These are phyloP conservation scores for Drosophila kambysellisi DNA, from an alignment of 2,888 invertebrate genomes.

Conservation along the genomic window DNA sequence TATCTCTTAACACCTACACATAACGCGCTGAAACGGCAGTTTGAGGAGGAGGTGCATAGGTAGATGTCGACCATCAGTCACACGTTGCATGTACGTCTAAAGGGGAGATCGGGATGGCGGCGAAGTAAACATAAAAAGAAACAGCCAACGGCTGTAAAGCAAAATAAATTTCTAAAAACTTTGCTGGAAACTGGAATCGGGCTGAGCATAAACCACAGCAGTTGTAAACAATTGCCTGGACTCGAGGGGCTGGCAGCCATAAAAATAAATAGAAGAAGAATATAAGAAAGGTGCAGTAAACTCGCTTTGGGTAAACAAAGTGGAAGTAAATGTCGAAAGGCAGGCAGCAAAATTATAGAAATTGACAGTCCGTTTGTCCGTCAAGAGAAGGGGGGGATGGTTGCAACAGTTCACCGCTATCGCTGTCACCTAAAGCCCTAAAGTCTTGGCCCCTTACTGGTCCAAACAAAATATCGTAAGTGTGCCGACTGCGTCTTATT, in stretches of 20 bases:
- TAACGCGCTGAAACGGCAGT: background rate
- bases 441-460: constrained; percentile 13
- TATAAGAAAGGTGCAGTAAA: constrained; percentile 23
- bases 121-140: constrained; percentile 52
- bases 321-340: constrained; percentile 57
- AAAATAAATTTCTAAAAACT: constrained; percentile 63
- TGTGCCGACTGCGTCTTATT: constrained; percentile 66
- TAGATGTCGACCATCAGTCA: constrained; percentile 17
- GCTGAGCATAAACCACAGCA: constrained; percentile 61
- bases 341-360: constrained; percentile 50
- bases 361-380: constrained; percentile 56
- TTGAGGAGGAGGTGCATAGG: constrained; percentile 8
- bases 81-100: constrained; percentile 11
- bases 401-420: constrained; percentile 30
- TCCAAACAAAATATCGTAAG: constrained; percentile 40
- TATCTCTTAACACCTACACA: constrained; percentile 21
- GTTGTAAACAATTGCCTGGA: constrained; percentile 66
- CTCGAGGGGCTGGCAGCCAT: constrained; percentile 28
- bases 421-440: constrained; percentile 30
- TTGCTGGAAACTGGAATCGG: constrained; percentile 45
- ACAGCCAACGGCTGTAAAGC: constrained; percentile 41
- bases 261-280: constrained; percentile 18
- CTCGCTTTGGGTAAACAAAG: constrained; percentile 60
- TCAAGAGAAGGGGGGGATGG: background rate
- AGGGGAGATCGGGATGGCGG: constrained; percentile 1